These are phyloP conservation scores for Siniperca undulata DNA, from an alignment of 2,797 vertebrate genomes.

Conservation along the genomic window DNA sequence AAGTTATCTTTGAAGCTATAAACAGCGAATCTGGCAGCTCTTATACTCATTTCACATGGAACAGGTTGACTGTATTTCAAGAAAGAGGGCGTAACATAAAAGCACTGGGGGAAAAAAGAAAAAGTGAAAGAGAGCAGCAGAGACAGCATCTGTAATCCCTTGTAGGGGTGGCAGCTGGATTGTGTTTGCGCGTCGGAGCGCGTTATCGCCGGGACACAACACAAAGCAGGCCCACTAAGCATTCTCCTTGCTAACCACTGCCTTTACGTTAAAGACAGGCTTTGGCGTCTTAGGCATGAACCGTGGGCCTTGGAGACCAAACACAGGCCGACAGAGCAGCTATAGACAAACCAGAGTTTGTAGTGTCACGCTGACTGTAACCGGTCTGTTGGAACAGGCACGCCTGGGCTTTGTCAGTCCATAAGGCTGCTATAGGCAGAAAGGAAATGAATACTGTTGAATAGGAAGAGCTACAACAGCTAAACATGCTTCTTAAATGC, in stretches of 20 bases:
- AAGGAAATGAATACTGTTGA: constrained; percentile 53
- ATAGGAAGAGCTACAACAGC: constrained; percentile 25
- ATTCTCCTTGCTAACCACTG: constrained; percentile 52
- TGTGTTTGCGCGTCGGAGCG: constrained; percentile 68
- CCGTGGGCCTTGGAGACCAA: constrained; percentile 66
- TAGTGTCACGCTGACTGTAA: constrained; percentile 42
- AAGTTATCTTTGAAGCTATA: constrained; percentile 51
- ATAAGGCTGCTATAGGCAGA: constrained; percentile 11
- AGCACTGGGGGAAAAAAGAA: neutral
- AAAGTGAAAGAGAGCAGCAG: constrained; percentile 25
- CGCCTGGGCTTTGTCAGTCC: constrained; percentile 66
- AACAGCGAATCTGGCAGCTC: constrained; percentile 35
- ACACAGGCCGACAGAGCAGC: constrained; percentile 65
- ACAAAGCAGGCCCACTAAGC: constrained; percentile 70
- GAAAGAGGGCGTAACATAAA: constrained; percentile 22
- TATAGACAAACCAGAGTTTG: constrained; percentile 45
- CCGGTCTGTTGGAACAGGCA: constrained; percentile 34
- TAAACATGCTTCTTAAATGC: constrained; percentile 30
- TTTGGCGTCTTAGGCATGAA: constrained; percentile 70
- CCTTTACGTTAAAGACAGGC: constrained; percentile 64
- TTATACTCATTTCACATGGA: constrained; percentile 16
- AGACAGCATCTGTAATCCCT: constrained; percentile 30
- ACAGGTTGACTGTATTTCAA: constrained; percentile 35
- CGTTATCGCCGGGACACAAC: constrained; percentile 68
- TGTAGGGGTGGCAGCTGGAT: constrained; percentile 70